A percentile compares a stretch with the other conserved stretches of the same genome.
phyloP scores from a whole-genome alignment of 2,797 vertebrate genomes.

The Sphenopsis melanotis region DNA sequence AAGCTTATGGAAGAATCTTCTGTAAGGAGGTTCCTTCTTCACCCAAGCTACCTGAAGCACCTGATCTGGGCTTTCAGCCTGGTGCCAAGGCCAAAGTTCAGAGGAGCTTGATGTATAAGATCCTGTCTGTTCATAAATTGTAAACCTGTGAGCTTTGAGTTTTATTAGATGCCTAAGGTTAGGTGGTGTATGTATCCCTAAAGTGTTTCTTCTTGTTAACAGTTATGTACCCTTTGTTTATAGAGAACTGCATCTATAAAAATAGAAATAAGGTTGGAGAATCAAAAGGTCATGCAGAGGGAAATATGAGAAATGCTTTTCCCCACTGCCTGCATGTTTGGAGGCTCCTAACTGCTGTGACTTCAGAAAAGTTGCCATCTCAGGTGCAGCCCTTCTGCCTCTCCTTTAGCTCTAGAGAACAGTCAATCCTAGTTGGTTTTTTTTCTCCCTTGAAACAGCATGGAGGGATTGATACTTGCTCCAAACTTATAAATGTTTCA shows the following conservation, averaged over 20 bases:
- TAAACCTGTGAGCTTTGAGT: not conserved
- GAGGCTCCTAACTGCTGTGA: not conserved
- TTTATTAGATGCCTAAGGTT: not conserved
- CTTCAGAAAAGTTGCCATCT: not conserved
- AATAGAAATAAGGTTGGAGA: not conserved
- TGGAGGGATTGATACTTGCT: not conserved
- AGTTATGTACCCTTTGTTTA: not conserved
- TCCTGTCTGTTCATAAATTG: not conserved
- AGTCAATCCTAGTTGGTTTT: not conserved
- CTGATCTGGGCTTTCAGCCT: not conserved
- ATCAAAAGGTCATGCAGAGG: not conserved
- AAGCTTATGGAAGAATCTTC: not conserved
- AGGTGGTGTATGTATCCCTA: not conserved
- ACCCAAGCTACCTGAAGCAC: not conserved
- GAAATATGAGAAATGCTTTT: not conserved
- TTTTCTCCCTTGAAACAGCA: not conserved
- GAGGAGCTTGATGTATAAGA: not conserved
- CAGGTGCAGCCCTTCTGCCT: not conserved
- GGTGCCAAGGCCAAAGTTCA: not conserved
- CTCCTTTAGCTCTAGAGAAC: not conserved
- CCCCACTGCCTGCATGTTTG: not conserved
- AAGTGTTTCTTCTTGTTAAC: not conserved
- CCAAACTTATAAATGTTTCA: slow-evolving; percentile 33
- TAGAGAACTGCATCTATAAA: not conserved
- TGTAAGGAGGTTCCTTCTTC: not conserved